phyloP scores from a whole-genome alignment of 2,797 vertebrate genomes.

The Serranus cabrilla region DNA sequence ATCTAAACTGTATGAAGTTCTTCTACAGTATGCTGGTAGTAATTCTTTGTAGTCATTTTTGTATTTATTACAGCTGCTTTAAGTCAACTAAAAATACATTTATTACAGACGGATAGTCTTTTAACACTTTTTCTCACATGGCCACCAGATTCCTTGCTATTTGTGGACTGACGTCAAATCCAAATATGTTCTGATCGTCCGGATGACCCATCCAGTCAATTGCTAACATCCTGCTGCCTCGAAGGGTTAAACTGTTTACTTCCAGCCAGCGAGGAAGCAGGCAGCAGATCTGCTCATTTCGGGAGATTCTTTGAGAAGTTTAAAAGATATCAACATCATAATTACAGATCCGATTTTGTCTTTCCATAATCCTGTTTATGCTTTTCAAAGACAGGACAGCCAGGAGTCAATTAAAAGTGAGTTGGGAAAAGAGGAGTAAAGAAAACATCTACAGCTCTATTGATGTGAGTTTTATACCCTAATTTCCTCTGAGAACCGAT shows the following conservation, averaged over 20 bases:
- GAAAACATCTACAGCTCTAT: too few relatives aligned
- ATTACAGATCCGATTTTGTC: background rate
- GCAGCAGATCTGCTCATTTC: background rate
- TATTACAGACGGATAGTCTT: background rate
- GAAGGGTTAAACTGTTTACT: background rate
- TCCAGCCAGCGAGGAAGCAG: background rate
- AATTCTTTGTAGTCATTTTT: too few relatives aligned
- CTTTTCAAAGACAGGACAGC: slow-evolving; percentile 5
- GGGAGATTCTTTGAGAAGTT: background rate
- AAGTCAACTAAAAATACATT: background rate
- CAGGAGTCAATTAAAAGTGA: slow-evolving; percentile 3
- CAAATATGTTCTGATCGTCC: background rate
- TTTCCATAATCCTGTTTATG: slow-evolving; percentile 3
- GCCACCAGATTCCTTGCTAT: background rate
- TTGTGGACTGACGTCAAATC: slow-evolving; percentile 1
- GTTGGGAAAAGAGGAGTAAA: background rate
- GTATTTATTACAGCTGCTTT: background rate
- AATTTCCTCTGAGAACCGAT: slow-evolving; percentile 11
- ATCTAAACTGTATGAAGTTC: background rate
- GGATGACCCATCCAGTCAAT: background rate
- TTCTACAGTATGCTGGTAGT: background rate
- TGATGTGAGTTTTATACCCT: background rate
- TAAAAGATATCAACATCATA: slow-evolving; percentile 1
- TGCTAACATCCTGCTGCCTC: background rate
- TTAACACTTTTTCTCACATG: background rate